phyloP scores from a whole-genome alignment of 2,113 vertebrate species.

The Carollia perspicillata region DNA sequence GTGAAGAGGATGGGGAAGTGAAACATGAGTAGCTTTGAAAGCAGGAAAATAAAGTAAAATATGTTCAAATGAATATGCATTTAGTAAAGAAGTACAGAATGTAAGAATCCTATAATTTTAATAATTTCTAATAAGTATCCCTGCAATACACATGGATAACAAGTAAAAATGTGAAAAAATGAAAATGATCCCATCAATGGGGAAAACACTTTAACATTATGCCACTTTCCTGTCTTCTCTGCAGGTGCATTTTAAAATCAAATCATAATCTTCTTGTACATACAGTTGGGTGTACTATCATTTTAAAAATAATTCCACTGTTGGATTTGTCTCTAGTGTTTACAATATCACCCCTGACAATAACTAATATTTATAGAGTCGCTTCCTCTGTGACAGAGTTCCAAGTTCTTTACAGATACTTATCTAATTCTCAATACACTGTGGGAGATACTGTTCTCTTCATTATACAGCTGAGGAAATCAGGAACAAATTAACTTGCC shows the following conservation, averaged over 20 bases:
- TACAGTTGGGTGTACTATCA: neutral
- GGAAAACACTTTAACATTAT: neutral
- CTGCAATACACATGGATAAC: neutral
- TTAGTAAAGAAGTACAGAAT: neutral
- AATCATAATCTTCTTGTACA: neutral
- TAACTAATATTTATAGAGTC: neutral
- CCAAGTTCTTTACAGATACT: neutral
- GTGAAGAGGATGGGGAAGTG: constrained; percentile 54
- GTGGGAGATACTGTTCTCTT: constrained; percentile 33
- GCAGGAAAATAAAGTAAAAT: constrained; percentile 57
- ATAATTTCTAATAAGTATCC: neutral
- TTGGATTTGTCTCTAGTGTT: neutral
- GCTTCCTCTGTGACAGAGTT: neutral
- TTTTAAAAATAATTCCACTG: constrained; percentile 25
- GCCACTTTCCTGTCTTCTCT: neutral
- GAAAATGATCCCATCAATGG: neutral
- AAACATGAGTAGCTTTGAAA: constrained; percentile 51
- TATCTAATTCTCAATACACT: neutral
- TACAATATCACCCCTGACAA: neutral
- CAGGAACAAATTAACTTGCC: constrained; percentile 10
- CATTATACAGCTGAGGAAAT: constrained; percentile 21
- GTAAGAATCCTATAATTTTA: neutral
- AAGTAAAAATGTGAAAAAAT: constrained; percentile 7
- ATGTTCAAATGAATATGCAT: constrained; percentile 16
- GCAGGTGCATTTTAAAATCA: neutral